Conservation (phyloP, 2,888 invertebrate species). For the Glaucopsyche alexis region DNA sequence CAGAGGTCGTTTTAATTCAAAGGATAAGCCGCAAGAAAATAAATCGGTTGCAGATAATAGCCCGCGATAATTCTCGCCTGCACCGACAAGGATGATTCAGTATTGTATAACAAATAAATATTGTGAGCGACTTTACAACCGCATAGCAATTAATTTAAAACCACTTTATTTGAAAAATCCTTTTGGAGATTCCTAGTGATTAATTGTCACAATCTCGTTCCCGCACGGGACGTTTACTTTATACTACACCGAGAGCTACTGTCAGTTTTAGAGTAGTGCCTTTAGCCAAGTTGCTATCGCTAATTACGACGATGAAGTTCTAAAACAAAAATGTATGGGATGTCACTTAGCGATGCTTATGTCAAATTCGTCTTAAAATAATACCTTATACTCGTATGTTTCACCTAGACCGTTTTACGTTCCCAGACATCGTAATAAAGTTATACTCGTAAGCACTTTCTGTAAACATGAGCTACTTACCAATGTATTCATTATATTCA, state of each 20-base stretch:
- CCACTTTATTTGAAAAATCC: neutral
- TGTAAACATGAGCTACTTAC: conserved; percentile 38
- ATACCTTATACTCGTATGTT: too few relatives aligned
- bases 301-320: too few relatives aligned
- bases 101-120: neutral
- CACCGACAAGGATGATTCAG: conserved; percentile 30
- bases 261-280: too few relatives aligned
- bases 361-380: too few relatives aligned
- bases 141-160: too few relatives aligned
- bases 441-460: neutral
- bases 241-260: too few relatives aligned
- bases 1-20: conserved; percentile 66
- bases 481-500: conserved; percentile 41
- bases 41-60: conserved; percentile 62
- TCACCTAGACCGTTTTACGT: neutral
- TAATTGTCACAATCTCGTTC: too few relatives aligned
- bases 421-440: neutral
- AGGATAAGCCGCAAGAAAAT: conserved; percentile 60
- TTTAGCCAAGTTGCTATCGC: too few relatives aligned
- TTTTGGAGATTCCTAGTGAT: too few relatives aligned
- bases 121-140: neutral
- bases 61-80: conserved; percentile 61
- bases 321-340: too few relatives aligned
- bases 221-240: too few relatives aligned
- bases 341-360: too few relatives aligned